These are phyloP conservation scores for Passer domesticus DNA, from an alignment of 2,113 vertebrate species.

Conservation along the genomic window DNA sequence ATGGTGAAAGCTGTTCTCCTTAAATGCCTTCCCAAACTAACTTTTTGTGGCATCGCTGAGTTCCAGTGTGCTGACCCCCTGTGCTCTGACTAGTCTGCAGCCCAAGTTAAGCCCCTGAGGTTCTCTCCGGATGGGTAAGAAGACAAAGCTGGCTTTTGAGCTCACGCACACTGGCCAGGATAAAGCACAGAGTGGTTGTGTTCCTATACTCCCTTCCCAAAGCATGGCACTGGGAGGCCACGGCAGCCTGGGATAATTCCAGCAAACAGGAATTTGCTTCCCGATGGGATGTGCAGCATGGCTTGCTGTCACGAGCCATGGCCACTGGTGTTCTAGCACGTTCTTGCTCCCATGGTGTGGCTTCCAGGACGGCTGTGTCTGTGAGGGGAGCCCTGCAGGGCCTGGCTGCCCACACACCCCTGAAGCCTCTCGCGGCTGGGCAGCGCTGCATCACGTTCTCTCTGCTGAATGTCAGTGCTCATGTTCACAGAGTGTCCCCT, in stretches of 20 bases:
- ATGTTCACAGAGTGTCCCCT: neutral
- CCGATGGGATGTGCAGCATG: neutral
- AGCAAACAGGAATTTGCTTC: conserved; percentile 12
- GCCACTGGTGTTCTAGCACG: neutral
- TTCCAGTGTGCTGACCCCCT: conserved; percentile 30
- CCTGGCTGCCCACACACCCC: neutral
- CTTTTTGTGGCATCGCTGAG: conserved; percentile 3
- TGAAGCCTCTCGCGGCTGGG: neutral
- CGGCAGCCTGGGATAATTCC: neutral
- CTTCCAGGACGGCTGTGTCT: neutral
- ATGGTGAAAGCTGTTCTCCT: neutral
- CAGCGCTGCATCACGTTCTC: accelerated
- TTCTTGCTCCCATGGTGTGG: neutral
- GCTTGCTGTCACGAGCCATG: neutral
- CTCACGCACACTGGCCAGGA: neutral
- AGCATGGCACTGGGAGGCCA: neutral
- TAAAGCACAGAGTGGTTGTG: neutral
- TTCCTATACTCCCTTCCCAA: neutral
- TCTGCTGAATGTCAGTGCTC: neutral
- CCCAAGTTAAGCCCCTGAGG: neutral
- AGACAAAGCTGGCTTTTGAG: conserved; percentile 28
- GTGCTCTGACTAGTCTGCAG: conserved; percentile 36
- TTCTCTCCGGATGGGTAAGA: conserved; percentile 26
- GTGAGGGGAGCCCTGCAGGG: neutral
- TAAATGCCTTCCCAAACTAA: conserved; percentile 1